Percentiles rank a stretch among this genome's conserved stretches.
Conservation (phyloP, 2,888 invertebrate species). For the Limenitis arthemis region DNA sequence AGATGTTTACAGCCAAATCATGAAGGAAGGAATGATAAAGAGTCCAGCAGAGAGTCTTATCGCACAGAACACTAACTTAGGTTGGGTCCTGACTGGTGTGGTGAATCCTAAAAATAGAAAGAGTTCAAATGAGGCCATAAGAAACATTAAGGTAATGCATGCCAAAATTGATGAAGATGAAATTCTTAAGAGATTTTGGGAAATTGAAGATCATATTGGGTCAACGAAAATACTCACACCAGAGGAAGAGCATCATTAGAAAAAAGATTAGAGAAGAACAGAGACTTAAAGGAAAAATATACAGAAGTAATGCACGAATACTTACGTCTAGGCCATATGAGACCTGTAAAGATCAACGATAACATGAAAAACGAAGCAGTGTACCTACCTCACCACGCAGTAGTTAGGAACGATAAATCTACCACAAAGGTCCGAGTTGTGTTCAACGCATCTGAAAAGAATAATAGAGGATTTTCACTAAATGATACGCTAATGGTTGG, state of each 20-base stretch:
- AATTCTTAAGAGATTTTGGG: slow-evolving; percentile 23
- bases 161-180: slow-evolving; percentile 19
- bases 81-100: slow-evolving; percentile 24
- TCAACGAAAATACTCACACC: too few species aligned
- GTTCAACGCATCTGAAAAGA: slow-evolving; percentile 20
- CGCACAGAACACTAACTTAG: slow-evolving; percentile 20
- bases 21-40: slow-evolving; percentile 12
- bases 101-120: slow-evolving; percentile 6
- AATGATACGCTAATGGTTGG: slow-evolving; percentile 26
- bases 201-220: slow-evolving; percentile 19
- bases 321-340: slow-evolving; percentile 21
- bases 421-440: slow-evolving; percentile 16
- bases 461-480: slow-evolving; percentile 16
- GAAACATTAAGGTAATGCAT: slow-evolving; percentile 12
- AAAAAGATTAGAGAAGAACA: too few species aligned
- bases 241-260: too few species aligned
- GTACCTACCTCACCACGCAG: slow-evolving; percentile 32
- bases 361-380: slow-evolving; percentile 11
- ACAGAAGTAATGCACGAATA: slow-evolving; percentile 25
- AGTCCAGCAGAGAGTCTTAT: slow-evolving; percentile 10
- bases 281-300: not conserved
- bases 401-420: slow-evolving; percentile 21
- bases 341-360: slow-evolving; percentile 1
- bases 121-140: too few species aligned
- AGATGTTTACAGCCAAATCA: slow-evolving; percentile 23